phyloP scores from a whole-genome alignment of 2,797 vertebrate genomes.

The Anableps anableps region DNA sequence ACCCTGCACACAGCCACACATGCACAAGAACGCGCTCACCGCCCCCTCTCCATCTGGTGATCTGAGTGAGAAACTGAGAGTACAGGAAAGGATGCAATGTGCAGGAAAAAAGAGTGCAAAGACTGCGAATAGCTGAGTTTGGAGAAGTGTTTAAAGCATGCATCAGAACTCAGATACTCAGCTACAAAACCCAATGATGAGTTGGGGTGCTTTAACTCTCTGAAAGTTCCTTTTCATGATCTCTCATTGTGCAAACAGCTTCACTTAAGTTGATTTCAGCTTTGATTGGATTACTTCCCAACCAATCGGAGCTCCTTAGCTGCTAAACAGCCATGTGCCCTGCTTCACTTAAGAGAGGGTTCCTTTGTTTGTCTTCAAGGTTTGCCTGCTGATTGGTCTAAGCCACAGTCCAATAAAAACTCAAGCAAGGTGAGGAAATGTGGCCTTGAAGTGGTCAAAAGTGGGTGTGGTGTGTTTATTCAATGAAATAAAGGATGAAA shows the following conservation, averaged over 20 bases:
- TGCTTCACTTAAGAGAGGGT: constrained; percentile 18
- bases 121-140: constrained; percentile 11
- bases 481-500: not conserved
- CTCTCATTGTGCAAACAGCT: constrained; percentile 2
- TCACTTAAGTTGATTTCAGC: constrained; percentile 19
- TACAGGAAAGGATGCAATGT: constrained; percentile 34
- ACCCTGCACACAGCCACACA: constrained; percentile 24
- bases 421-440: constrained; percentile 17
- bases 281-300: constrained; percentile 21
- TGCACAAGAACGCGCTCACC: constrained; percentile 26
- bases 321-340: constrained; percentile 14
- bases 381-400: constrained; percentile 42
- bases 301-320: constrained; percentile 36
- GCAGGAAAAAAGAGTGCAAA: constrained; percentile 23
- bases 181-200: not conserved
- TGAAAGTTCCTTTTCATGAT: not conserved
- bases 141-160: not conserved
- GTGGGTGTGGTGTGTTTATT: constrained; percentile 44
- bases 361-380: constrained; percentile 46
- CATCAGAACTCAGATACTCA: not conserved
- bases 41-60: constrained; percentile 76
- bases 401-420: constrained; percentile 24
- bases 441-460: constrained; percentile 1
- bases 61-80: constrained; percentile 40
- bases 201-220: not conserved